phyloP scores from a whole-genome alignment of 2,797 vertebrate genomes.

The Tadarida brasiliensis region DNA sequence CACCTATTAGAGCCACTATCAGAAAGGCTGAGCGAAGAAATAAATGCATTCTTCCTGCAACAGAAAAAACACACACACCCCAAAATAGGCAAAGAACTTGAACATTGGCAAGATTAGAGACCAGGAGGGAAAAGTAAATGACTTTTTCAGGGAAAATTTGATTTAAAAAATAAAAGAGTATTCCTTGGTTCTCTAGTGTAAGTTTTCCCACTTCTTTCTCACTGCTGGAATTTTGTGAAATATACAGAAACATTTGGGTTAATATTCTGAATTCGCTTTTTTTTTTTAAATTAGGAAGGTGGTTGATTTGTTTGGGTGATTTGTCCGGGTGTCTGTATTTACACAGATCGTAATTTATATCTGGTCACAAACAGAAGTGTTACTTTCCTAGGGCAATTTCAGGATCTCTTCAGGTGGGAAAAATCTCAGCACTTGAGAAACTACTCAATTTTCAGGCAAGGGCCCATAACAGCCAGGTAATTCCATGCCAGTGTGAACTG shows the following conservation, averaged over 20 bases:
- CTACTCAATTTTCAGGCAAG: neutral
- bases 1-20: neutral
- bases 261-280: neutral
- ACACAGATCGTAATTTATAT: neutral
- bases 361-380: neutral
- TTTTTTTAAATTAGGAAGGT: neutral
- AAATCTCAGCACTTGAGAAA: constrained; percentile 7
- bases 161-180: neutral
- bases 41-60: neutral
- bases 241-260: neutral
- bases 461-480: neutral
- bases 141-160: constrained; percentile 36
- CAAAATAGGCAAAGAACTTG: neutral
- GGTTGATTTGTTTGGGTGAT: neutral
- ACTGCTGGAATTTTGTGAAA: constrained; percentile 41
- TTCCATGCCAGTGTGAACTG: neutral
- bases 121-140: neutral
- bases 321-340: neutral
- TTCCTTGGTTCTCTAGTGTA: neutral
- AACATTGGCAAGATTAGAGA: neutral
- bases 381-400: constrained; percentile 16
- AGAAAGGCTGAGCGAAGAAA: neutral
- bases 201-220: constrained; percentile 16
- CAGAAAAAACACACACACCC: neutral
- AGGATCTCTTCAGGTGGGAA: neutral